These are phyloP conservation scores for Cotesia congregata DNA, from an alignment of 2,888 invertebrate species.

Conservation along the genomic window DNA sequence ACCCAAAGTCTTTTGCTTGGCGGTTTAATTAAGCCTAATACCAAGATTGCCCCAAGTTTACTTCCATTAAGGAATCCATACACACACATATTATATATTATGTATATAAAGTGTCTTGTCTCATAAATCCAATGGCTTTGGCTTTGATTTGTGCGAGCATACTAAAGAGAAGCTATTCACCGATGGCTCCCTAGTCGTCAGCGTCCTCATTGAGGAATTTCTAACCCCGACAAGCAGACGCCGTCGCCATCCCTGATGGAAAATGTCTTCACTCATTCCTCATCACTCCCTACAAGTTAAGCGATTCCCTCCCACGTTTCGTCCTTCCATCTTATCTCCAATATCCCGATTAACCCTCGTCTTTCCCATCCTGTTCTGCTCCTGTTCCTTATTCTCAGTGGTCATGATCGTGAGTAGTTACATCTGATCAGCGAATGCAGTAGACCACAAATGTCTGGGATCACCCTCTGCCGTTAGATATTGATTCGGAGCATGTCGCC, in stretches of 20 bases:
- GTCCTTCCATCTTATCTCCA: neutral
- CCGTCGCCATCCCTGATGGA: conserved; percentile 24
- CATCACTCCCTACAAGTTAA: neutral
- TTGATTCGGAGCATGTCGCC: neutral
- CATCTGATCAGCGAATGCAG: neutral
- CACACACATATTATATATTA: neutral
- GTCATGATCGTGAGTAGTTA: neutral
- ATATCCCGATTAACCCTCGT: neutral
- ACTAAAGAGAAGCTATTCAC: conserved; percentile 20
- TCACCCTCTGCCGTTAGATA: neutral
- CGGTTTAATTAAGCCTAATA: neutral
- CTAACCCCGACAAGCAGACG: conserved; percentile 12
- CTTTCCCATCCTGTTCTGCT: neutral
- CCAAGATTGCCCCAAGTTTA: neutral
- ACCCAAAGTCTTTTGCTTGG: neutral
- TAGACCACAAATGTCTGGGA: neutral
- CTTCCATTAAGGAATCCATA: conserved; percentile 26
- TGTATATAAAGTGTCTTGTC: conserved; percentile 3
- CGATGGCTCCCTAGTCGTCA: neutral
- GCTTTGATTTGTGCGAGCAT: conserved; percentile 14
- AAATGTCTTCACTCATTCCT: conserved; percentile 25
- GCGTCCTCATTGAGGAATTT: conserved; percentile 33
- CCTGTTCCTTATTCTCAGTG: conserved; percentile 24
- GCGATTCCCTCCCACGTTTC: conserved; percentile 20
- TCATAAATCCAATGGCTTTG: conserved; percentile 6